A percentile compares a stretch with the other conserved stretches of the same genome.
These are phyloP conservation scores for Lepidochitona cinerea DNA, from an alignment of 2,888 invertebrate genomes.

Conservation along the genomic window DNA sequence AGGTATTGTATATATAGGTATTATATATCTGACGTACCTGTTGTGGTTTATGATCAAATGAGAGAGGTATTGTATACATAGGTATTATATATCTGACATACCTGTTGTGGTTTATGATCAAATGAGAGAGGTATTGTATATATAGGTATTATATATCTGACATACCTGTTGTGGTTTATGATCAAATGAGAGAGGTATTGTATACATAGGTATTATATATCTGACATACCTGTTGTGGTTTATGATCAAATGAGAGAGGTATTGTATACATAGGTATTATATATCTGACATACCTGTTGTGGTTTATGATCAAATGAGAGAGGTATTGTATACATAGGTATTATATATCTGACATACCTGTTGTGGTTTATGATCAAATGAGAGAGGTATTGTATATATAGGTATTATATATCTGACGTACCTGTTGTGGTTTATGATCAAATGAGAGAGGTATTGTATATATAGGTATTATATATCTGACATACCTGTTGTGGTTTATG, in stretches of 20 bases:
- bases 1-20: slow-evolving; percentile 90
- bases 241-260: slow-evolving; percentile 95
- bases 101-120: slow-evolving; percentile 97
- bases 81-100: slow-evolving; percentile 93
- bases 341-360: slow-evolving; percentile 96
- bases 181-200: slow-evolving; percentile 93
- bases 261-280: slow-evolving; percentile 90
- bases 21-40: no score
- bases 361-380: slow-evolving; percentile 97
- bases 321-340: slow-evolving; percentile 89
- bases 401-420: no score
- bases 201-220: slow-evolving; percentile 91
- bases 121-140: slow-evolving; percentile 92
- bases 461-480: no score
- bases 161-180: slow-evolving; percentile 97
- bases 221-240: slow-evolving; percentile 97
- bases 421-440: slow-evolving; percentile 97
- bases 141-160: no score
- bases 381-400: slow-evolving; percentile 91
- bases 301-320: slow-evolving; percentile 98
- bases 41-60: slow-evolving; percentile 97
- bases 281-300: slow-evolving; percentile 95
- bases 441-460: slow-evolving; percentile 92
- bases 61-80: slow-evolving; percentile 91
- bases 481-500: slow-evolving; percentile 97